Conservation (phyloP, 2,888 invertebrate genomes). For the Minunthozetes semirufus region DNA sequence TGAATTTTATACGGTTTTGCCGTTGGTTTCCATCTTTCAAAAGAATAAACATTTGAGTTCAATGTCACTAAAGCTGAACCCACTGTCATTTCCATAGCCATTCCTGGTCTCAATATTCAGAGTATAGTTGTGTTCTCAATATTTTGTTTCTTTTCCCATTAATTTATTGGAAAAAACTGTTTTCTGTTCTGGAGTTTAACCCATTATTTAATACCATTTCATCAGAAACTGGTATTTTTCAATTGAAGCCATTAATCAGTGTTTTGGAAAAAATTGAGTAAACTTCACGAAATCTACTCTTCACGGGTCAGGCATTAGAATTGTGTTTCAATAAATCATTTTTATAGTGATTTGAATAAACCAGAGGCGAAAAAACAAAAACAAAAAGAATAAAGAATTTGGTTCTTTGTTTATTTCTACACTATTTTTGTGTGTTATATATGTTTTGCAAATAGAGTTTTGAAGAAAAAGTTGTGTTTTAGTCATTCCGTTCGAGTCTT, state of each 20-base stretch:
- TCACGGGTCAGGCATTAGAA: background rate
- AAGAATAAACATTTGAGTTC: too few relatives aligned
- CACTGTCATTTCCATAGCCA: too few relatives aligned
- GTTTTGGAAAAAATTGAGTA: background rate
- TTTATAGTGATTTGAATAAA: conserved; percentile 14
- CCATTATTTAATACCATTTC: conserved; percentile 1
- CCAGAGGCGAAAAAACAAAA: background rate
- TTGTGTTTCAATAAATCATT: conserved; percentile 10
- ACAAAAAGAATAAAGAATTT: too few relatives aligned
- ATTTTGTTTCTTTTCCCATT: background rate
- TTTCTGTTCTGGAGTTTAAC: background rate
- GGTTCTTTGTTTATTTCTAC: too few relatives aligned
- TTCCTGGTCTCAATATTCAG: too few relatives aligned
- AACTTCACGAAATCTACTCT: background rate
- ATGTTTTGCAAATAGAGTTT: too few relatives aligned
- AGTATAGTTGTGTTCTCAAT: too few relatives aligned
- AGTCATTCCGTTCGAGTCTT: background rate
- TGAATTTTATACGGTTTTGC: conserved; percentile 23
- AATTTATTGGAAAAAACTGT: background rate
- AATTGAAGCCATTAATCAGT: background rate
- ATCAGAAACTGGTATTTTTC: background rate
- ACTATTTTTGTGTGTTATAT: too few relatives aligned
- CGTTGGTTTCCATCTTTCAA: background rate
- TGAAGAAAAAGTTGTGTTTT: too few relatives aligned
- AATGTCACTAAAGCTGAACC: too few relatives aligned